Percentiles rank a stretch among this genome's conserved stretches.
phyloP scores from a whole-genome alignment of 2,888 invertebrate genomes.

The Athrips mouffetella region DNA sequence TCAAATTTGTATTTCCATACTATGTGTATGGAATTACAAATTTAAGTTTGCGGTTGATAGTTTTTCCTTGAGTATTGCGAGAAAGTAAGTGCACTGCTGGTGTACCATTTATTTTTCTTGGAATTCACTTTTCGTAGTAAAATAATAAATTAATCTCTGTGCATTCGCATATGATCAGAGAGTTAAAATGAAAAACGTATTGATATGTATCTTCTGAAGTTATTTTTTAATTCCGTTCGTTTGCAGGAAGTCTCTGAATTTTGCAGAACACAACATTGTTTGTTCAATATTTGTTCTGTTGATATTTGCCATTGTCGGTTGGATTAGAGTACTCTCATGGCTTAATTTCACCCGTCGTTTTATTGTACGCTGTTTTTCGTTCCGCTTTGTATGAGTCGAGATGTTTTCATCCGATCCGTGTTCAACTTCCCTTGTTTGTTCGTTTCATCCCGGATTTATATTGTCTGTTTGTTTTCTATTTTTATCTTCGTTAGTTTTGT shows the following conservation, averaged over 20 bases:
- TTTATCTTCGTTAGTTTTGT: slow-evolving; percentile 8
- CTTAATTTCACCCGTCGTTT: slow-evolving; percentile 23
- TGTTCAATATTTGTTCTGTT: slow-evolving; percentile 38
- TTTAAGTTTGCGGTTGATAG: no score
- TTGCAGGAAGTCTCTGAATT: slow-evolving; percentile 24
- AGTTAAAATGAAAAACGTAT: no score
- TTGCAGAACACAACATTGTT: slow-evolving; percentile 31
- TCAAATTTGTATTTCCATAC: no score
- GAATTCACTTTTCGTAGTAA: no score
- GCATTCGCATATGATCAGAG: no score
- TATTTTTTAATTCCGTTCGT: background rate
- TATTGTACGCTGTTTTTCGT: slow-evolving; percentile 13
- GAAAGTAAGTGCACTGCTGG: no score
- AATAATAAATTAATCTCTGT: no score
- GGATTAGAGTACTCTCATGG: slow-evolving; percentile 31
- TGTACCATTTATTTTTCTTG: no score
- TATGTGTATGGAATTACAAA: no score
- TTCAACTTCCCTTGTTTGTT: slow-evolving; percentile 11
- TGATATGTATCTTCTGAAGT: background rate
- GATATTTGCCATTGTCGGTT: slow-evolving; percentile 38
- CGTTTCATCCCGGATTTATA: slow-evolving; percentile 16
- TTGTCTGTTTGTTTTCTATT: slow-evolving; percentile 13
- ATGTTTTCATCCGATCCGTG: slow-evolving; percentile 11
- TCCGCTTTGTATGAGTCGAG: slow-evolving; percentile 4
- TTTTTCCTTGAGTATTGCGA: no score